Evolutionary conservation across 2,888 invertebrate species (phyloP), one percentile per base, ranked within the genome.

Genomic region (Argyresthia goedartella): DNA sequence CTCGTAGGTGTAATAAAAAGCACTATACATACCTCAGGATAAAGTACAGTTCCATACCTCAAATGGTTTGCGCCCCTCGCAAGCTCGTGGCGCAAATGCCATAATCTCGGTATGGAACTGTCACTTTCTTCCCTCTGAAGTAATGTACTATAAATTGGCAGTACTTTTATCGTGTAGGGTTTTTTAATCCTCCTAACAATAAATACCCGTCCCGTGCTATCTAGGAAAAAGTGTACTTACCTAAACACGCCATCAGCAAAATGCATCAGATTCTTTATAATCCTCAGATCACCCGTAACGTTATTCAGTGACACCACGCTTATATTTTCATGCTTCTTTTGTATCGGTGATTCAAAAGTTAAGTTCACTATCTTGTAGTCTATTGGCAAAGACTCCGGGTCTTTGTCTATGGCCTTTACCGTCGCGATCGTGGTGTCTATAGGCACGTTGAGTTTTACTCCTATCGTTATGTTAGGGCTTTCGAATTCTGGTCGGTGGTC

Each of bases 401-500:
- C 94, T 0, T 82, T 81, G 64, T 94, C 94, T 2, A 67, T 76
- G 0, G 94, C 94, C 59, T 88, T 89, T 3, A 94, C 70, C 0
- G 90, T 90, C 0, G 91, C 89, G 35, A 94, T 87, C 13, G 90
- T 84, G 0, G 93, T 92, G 56, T 93, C 93, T 33, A 93, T 87
- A 1, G 93, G 92, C 0, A 93, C 91, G 66, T 93, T 93, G 1
- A 93, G 81, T 44, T 93, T 87, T 0, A 94, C 93, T 1, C 94
- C 93, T 7, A 93, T 77, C 0, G 93, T 92, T 55, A 91, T 73
- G 56, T 90, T 89, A 3, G 88, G 82, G 25, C 85, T 87, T 42
- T 81, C 82, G 55, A 94, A 94, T 57, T 88, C 77, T 0, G 94
- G 94, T 39, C 90, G 70, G 66, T 94, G 93, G 60, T 94, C 94